These are phyloP conservation scores for Pseudoips prasinana DNA, from an alignment of 2,888 invertebrate genomes.

Conservation along the genomic window DNA sequence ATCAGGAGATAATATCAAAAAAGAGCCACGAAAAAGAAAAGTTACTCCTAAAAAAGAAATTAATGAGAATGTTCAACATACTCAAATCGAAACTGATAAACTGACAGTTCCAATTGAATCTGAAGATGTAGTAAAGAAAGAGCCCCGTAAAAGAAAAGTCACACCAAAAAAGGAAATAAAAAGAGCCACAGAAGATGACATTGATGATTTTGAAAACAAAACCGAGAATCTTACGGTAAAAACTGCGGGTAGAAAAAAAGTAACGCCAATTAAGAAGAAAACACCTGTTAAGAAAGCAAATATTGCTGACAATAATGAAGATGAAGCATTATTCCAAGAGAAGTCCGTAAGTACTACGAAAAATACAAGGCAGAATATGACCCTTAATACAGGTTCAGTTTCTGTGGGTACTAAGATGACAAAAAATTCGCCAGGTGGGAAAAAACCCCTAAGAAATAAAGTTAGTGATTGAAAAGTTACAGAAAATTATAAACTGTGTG, in stretches of 20 bases:
- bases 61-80: no score
- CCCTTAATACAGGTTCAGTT: no score
- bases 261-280: slow-evolving; percentile 11
- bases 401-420: slow-evolving; percentile 4
- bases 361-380: slow-evolving; percentile 13
- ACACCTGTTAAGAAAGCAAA: slow-evolving; percentile 2
- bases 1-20: slow-evolving; percentile 9
- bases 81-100: neutral
- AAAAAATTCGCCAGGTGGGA: slow-evolving; percentile 30
- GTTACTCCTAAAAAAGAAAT: slow-evolving; percentile 20
- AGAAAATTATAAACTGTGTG: no score
- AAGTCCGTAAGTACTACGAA: slow-evolving; percentile 8
- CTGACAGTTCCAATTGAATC: neutral
- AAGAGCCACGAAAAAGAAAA: slow-evolving; percentile 28
- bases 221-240: slow-evolving; percentile 9
- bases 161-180: slow-evolving; percentile 20
- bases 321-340: slow-evolving; percentile 9
- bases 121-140: slow-evolving; percentile 16
- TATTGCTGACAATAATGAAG: slow-evolving; percentile 2
- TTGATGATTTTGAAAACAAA: slow-evolving; percentile 25
- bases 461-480: no score
- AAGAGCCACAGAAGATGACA: slow-evolving; percentile 13
- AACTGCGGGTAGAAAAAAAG: slow-evolving; percentile 13
- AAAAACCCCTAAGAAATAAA: slow-evolving; percentile 38
- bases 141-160: slow-evolving; percentile 26